Percentiles rank a stretch among this genome's conserved stretches.
Evolutionary conservation across 1,140 invertebrate species (phyloP).

Genomic region (Sitodiplosis mosellana): DNA sequence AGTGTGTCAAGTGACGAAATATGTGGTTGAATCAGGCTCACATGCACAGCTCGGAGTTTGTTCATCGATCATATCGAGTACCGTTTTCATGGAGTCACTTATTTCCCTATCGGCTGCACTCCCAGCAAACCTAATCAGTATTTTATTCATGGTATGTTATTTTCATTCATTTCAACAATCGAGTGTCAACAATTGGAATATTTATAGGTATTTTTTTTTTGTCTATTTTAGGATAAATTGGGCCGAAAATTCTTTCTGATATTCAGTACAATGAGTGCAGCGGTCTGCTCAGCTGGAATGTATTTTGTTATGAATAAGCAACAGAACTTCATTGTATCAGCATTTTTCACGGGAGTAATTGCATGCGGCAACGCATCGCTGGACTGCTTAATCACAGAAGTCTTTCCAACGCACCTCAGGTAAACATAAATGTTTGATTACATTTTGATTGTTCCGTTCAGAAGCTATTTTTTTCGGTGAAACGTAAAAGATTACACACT

Average conservation of each 20-base stretch:
- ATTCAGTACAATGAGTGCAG: slow-evolving; percentile 71
- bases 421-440: slow-evolving; percentile 13
- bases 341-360: slow-evolving; percentile 70
- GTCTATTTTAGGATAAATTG: slow-evolving; percentile 48
- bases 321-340: slow-evolving; percentile 65
- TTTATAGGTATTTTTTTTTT: too few relatives aligned
- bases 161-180: not conserved
- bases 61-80: slow-evolving; percentile 46
- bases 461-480: not conserved
- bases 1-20: slow-evolving; percentile 58
- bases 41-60: slow-evolving; percentile 38
- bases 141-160: slow-evolving; percentile 33
- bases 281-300: slow-evolving; percentile 62
- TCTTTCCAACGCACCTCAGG: slow-evolving; percentile 71
- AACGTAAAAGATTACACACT: too few relatives aligned
- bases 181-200: too few relatives aligned
- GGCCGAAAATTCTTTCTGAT: slow-evolving; percentile 81
- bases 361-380: slow-evolving; percentile 74
- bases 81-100: slow-evolving; percentile 68
- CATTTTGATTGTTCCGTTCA: too few relatives aligned
- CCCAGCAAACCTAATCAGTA: slow-evolving; percentile 66
- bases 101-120: slow-evolving; percentile 69
- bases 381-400: slow-evolving; percentile 74
- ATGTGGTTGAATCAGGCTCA: slow-evolving; percentile 44
- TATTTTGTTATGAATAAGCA: slow-evolving; percentile 65